Evolutionary conservation across 2,797 vertebrate species (phyloP).

Genomic region (Sebastes cheni): DNA sequence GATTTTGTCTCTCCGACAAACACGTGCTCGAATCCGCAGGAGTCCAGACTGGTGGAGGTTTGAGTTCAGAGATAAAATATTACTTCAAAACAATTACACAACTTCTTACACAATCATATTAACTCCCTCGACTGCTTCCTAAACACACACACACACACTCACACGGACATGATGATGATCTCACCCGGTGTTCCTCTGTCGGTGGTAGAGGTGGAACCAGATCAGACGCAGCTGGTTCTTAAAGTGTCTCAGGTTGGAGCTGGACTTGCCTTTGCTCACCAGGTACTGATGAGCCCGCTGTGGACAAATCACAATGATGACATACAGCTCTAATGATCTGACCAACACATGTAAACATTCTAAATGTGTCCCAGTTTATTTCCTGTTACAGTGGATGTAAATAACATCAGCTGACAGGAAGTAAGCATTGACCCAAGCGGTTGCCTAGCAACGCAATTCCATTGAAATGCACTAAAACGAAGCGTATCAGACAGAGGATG

Average conservation of each 20-base stretch:
- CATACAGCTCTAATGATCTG: not conserved
- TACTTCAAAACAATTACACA: not conserved
- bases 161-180: slow-evolving; percentile 11
- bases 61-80: not conserved
- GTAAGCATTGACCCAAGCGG: too few species aligned
- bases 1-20: slow-evolving; percentile 86
- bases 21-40: slow-evolving; percentile 88
- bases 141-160: not conserved
- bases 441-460: too few species aligned
- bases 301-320: slow-evolving; percentile 12
- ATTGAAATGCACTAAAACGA: too few species aligned
- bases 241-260: slow-evolving; percentile 74
- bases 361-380: too few species aligned
- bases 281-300: slow-evolving; percentile 87
- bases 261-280: slow-evolving; percentile 81
- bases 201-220: slow-evolving; percentile 89
- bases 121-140: not conserved
- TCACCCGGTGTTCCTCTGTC: slow-evolving; percentile 82
- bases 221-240: slow-evolving; percentile 86
- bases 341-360: not conserved
- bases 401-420: too few species aligned
- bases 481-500: too few species aligned
- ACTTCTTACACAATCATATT: not conserved
- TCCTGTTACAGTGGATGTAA: too few species aligned
- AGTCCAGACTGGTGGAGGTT: slow-evolving; percentile 79